Percentiles rank a stretch among this genome's conserved stretches.
These are phyloP conservation scores for Siderastrea siderea DNA, from an alignment of 92 coral and sea anemone species.

Conservation along the genomic window DNA sequence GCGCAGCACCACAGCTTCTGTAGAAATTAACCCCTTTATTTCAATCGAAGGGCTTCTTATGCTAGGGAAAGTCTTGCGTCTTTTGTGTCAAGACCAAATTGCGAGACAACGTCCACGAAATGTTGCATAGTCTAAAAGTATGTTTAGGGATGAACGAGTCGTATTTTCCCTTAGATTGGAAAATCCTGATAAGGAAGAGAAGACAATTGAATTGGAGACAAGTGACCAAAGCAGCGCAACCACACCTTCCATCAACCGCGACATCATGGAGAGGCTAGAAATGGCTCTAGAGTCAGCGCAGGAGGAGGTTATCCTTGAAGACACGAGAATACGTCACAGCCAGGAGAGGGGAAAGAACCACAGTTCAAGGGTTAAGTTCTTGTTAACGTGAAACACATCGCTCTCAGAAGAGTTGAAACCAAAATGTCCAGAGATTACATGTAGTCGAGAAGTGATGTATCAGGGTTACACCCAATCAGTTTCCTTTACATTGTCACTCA, in stretches of 20 bases:
- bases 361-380: conserved; percentile 32
- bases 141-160: background rate
- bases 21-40: no score
- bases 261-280: conserved; percentile 3
- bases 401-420: background rate
- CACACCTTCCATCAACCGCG: background rate
- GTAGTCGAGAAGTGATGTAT: no score
- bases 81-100: no score
- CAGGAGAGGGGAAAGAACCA: background rate
- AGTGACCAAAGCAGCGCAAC: conserved; percentile 9
- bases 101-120: no score
- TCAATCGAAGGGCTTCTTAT: no score
- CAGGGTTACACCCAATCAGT: no score
- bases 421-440: no score
- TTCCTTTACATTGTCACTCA: no score
- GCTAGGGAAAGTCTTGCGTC: no score
- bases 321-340: background rate
- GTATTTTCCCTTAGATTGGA: conserved; percentile 22
- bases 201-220: background rate
- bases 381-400: conserved; percentile 22
- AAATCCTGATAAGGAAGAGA: background rate
- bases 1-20: no score
- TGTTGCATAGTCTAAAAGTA: no score
- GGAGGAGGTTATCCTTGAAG: background rate
- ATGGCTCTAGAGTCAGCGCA: background rate